phyloP scores from a whole-genome alignment of 2,888 invertebrate species.

The Diplolepis rosae region DNA sequence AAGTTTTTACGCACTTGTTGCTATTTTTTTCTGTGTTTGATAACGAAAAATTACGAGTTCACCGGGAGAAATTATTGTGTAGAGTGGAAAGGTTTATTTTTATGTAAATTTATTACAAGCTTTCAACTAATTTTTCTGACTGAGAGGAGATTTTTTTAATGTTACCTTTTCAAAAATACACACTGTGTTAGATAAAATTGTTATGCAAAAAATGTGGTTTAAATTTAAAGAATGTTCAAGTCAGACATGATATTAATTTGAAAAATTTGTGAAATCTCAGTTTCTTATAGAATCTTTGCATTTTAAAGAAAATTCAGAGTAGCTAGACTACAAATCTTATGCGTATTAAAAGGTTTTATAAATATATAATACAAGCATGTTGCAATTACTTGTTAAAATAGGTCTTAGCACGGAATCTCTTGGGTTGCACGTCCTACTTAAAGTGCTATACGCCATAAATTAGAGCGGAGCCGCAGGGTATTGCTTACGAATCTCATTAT shows the following conservation, averaged over 20 bases:
- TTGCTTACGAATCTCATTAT: constrained; percentile 31
- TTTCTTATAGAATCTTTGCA: neutral
- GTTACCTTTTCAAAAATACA: neutral
- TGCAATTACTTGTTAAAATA: constrained; percentile 30
- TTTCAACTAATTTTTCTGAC: neutral
- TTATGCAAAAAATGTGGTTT: neutral
- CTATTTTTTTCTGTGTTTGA: constrained; percentile 7
- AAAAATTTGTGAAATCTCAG: constrained; percentile 1
- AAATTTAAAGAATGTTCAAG: neutral
- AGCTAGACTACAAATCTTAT: constrained; percentile 11
- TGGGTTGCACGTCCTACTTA: constrained; percentile 30
- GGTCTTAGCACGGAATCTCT: constrained; percentile 31
- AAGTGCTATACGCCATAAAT: constrained; percentile 29
- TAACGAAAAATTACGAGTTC: constrained; percentile 23
- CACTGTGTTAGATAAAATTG: neutral
- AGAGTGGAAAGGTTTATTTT: neutral
- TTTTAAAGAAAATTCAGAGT: neutral
- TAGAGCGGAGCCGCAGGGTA: constrained; percentile 29
- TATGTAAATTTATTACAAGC: neutral
- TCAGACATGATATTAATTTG: neutral
- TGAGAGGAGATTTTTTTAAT: neutral
- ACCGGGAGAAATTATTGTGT: neutral
- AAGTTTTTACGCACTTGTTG: neutral
- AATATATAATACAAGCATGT: constrained; percentile 30
- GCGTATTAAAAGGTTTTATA: constrained; percentile 31